A percentile compares a stretch with the other conserved stretches of the same genome.
These are phyloP conservation scores for Xiphophorus birchmanni DNA, from an alignment of 2,797 vertebrate species.

Conservation along the genomic window DNA sequence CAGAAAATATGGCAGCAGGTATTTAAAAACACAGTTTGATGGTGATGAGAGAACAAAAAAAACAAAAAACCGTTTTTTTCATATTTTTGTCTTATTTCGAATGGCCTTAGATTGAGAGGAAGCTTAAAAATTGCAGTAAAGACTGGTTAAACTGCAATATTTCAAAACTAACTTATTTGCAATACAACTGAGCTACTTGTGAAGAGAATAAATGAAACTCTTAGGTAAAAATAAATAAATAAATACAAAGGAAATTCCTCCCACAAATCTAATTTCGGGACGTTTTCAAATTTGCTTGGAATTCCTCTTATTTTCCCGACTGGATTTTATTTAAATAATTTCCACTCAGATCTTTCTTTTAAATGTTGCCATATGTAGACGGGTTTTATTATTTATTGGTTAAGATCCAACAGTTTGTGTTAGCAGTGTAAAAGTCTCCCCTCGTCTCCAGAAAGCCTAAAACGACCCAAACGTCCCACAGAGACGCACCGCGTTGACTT, in stretches of 20 bases:
- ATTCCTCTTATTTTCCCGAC: not conserved
- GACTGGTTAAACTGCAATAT: not conserved
- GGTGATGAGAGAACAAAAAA: too few relatives aligned
- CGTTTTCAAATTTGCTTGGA: not conserved
- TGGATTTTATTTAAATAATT: not conserved
- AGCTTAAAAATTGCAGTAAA: not conserved
- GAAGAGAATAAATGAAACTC: not conserved
- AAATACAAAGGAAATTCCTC: not conserved
- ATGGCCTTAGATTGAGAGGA: not conserved
- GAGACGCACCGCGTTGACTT: constrained; percentile 97
- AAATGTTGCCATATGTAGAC: too few relatives aligned
- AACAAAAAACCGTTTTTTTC: not conserved
- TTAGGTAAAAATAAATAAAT: not conserved
- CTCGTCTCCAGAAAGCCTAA: constrained; percentile 84
- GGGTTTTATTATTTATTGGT: not conserved
- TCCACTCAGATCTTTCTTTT: not conserved
- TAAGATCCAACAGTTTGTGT: not conserved
- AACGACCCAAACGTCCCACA: constrained; percentile 86
- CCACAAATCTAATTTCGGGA: not conserved
- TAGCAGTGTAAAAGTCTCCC: not conserved
- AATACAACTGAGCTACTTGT: not conserved
- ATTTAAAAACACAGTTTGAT: not conserved
- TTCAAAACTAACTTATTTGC: not conserved
- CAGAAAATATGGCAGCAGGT: not conserved
- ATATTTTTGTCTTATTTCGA: not conserved